phyloP scores from a whole-genome alignment of 2,113 vertebrate species.

The Corapipo altera region DNA sequence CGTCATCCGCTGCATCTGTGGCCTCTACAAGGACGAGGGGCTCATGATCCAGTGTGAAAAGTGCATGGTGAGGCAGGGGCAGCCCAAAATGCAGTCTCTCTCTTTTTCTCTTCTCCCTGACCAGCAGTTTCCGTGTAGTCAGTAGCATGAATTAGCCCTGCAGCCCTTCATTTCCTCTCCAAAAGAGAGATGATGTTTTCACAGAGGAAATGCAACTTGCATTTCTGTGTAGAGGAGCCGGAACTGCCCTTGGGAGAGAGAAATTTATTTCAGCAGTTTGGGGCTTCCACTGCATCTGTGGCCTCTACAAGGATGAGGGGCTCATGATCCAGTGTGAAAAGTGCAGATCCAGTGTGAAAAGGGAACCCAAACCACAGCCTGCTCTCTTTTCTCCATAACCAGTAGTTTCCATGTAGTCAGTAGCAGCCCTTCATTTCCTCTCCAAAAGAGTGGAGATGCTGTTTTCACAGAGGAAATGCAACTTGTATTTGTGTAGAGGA shows the following conservation, averaged over 20 bases:
- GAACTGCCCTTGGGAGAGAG: background rate
- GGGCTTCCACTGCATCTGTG: no score
- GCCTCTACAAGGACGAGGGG: constrained; percentile 97
- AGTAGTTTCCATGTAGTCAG: rapidly evolving
- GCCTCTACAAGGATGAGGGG: background rate
- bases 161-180: background rate
- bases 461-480: no score
- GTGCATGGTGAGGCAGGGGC: constrained; percentile 87
- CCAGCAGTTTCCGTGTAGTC: rapidly evolving
- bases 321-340: constrained; percentile 74
- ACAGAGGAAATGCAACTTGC: background rate
- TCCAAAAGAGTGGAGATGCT: no score
- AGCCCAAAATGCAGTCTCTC: background rate
- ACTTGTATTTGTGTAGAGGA: no score
- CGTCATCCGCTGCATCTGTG: constrained; percentile 96
- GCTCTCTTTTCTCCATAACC: no score
- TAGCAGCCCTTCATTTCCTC: background rate
- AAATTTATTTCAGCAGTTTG: background rate
- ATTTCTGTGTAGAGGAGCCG: background rate
- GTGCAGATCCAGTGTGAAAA: constrained; percentile 85
- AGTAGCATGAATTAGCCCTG: rapidly evolving
- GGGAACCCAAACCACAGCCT: background rate
- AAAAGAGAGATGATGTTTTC: background rate
- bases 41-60: constrained; percentile 99
- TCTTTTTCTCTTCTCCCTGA: rapidly evolving